Evolutionary conservation across 2,888 invertebrate species (phyloP).

Genomic region (Caenorhabditis uteleia): DNA sequence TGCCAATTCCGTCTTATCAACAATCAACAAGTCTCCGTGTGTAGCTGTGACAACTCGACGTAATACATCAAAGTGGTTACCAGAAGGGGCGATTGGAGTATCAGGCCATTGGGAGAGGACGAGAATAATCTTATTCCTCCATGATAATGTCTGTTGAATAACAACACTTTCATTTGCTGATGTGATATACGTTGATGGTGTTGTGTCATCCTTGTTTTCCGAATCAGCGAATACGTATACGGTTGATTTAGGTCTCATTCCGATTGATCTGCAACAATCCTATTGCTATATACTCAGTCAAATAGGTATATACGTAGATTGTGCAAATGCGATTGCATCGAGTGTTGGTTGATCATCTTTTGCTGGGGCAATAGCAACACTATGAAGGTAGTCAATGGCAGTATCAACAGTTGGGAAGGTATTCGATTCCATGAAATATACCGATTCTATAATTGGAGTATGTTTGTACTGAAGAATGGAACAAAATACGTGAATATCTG

Average conservation of each 20-base stretch:
- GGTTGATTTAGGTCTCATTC: conserved; percentile 25
- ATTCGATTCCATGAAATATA: conserved; percentile 30
- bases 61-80: conserved; percentile 35
- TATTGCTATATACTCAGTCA: neutral
- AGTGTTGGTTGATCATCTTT: conserved; percentile 23
- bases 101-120: conserved; percentile 35
- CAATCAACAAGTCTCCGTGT: conserved; percentile 37
- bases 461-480: neutral
- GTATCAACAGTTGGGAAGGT: conserved; percentile 6
- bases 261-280: conserved; percentile 1
- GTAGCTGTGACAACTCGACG: conserved; percentile 35
- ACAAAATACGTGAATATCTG: conserved; percentile 10
- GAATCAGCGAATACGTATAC: conserved; percentile 35
- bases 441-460: conserved; percentile 14
- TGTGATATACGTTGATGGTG: conserved; percentile 17
- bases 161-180: conserved; percentile 24
- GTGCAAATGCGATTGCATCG: conserved; percentile 23
- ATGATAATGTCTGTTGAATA: conserved; percentile 31
- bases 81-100: conserved; percentile 12
- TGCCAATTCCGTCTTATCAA: conserved; percentile 28
- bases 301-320: conserved; percentile 14
- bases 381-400: conserved; percentile 21
- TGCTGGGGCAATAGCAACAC: conserved; percentile 10
- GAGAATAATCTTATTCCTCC: conserved; percentile 34
- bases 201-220: conserved; percentile 5